A percentile compares a stretch with the other conserved stretches of the same genome.
Evolutionary conservation across 2,797 vertebrate species (phyloP).

Genomic region (Pteropus rufus): DNA sequence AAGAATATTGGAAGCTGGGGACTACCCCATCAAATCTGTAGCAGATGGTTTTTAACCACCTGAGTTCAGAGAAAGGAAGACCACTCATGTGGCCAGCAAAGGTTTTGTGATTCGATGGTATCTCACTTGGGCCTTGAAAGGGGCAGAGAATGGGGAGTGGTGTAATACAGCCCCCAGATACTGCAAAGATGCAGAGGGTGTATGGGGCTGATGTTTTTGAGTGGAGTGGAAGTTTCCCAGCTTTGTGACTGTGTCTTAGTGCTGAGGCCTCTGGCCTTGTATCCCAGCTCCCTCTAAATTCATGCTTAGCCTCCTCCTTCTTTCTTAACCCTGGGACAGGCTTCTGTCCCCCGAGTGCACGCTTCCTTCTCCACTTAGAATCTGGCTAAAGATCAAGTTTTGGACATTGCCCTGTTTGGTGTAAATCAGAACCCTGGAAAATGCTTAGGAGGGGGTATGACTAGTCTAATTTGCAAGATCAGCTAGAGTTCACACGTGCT

Average conservation of each 20-base stretch:
- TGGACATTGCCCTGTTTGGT: not conserved
- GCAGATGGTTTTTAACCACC: not conserved
- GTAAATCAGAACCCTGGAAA: not conserved
- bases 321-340: not conserved
- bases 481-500: not conserved
- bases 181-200: not conserved
- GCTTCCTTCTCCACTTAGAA: not conserved
- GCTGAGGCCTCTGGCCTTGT: not conserved
- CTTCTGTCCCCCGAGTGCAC: not conserved
- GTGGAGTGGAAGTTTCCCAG: not conserved
- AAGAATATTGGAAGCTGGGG: not conserved
- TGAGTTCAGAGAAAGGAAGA: not conserved
- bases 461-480: not conserved
- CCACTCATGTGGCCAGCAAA: not conserved
- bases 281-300: not conserved
- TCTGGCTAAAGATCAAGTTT: conserved; percentile 3
- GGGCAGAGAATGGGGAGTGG: not conserved
- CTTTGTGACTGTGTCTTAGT: not conserved
- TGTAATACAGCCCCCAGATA: not conserved
- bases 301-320: not conserved
- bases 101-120: not conserved
- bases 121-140: not conserved
- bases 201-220: not conserved
- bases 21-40: not conserved
- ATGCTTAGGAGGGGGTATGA: not conserved